Percentiles rank a stretch among this genome's conserved stretches.
These are phyloP conservation scores for Myanophis thanlyinensis DNA, from an alignment of 2,113 vertebrate species.

Conservation along the genomic window DNA sequence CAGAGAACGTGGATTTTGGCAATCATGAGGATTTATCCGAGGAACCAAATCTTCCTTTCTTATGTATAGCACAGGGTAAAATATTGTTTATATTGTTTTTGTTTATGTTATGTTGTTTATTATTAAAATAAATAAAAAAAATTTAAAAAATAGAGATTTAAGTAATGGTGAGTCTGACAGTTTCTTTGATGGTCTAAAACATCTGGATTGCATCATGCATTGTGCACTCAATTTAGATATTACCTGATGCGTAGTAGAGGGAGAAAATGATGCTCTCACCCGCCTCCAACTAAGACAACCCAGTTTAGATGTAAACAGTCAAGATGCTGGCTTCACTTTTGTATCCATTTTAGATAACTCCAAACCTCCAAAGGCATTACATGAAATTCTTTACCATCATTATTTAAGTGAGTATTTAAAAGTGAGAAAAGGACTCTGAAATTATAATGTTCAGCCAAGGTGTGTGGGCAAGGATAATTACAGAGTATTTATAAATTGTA, in stretches of 20 bases:
- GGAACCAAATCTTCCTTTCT: too few relatives aligned
- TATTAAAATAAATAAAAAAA: too few relatives aligned
- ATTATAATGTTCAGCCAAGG: not conserved
- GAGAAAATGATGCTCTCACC: not conserved
- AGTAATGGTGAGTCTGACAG: not conserved
- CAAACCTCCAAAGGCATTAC: not conserved
- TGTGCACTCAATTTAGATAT: not conserved
- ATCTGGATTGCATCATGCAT: not conserved
- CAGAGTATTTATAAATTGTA: not conserved
- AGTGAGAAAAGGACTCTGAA: not conserved
- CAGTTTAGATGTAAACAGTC: not conserved
- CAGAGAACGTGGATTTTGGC: too few relatives aligned
- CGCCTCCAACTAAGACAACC: not conserved
- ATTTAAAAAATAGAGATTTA: too few relatives aligned
- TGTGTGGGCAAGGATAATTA: not conserved
- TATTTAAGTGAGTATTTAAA: not conserved
- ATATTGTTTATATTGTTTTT: too few relatives aligned
- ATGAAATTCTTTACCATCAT: not conserved
- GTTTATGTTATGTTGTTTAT: too few relatives aligned
- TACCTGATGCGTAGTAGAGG: not conserved
- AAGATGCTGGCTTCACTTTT: not conserved
- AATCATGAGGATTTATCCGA: too few relatives aligned
- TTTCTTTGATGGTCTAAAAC: not conserved
- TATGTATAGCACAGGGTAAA: too few relatives aligned
- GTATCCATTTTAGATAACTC: not conserved